phyloP scores from a whole-genome alignment of 2,113 vertebrate genomes.

The Meriones unguiculatus region DNA sequence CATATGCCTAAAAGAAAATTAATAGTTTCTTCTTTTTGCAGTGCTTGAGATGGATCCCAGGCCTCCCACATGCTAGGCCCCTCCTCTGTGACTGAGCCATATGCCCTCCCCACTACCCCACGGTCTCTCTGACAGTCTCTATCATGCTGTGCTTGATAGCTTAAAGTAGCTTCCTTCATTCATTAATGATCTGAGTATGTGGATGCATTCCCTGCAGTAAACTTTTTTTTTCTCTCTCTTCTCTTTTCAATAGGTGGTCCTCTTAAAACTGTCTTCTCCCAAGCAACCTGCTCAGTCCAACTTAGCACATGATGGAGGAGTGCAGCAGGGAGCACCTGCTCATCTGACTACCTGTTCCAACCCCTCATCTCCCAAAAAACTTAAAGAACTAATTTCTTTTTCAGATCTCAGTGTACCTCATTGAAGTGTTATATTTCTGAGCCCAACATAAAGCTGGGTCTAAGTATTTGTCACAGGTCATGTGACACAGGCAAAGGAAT shows the following conservation, averaged over 20 bases:
- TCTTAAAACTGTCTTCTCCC: neutral
- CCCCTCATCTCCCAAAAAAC: neutral
- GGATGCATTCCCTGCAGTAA: neutral
- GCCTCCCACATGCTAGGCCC: neutral
- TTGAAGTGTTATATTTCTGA: constrained; percentile 19
- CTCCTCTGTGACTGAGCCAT: neutral
- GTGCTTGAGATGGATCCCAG: neutral
- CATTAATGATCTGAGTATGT: neutral
- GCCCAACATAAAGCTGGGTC: neutral
- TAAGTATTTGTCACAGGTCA: constrained; percentile 20
- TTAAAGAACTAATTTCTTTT: neutral
- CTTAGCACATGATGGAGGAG: neutral
- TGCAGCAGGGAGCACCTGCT: neutral
- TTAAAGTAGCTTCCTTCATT: neutral
- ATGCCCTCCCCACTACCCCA: neutral
- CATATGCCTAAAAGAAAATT: neutral
- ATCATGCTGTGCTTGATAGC: neutral
- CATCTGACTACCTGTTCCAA: neutral
- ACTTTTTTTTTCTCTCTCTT: neutral
- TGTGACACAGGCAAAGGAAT: neutral
- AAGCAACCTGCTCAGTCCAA: neutral
- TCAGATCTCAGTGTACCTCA: neutral
- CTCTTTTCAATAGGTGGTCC: neutral
- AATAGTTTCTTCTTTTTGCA: neutral
- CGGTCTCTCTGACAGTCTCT: neutral